These are phyloP conservation scores for Mus caroli DNA, from an alignment of 2,797 vertebrate genomes.

Conservation along the genomic window DNA sequence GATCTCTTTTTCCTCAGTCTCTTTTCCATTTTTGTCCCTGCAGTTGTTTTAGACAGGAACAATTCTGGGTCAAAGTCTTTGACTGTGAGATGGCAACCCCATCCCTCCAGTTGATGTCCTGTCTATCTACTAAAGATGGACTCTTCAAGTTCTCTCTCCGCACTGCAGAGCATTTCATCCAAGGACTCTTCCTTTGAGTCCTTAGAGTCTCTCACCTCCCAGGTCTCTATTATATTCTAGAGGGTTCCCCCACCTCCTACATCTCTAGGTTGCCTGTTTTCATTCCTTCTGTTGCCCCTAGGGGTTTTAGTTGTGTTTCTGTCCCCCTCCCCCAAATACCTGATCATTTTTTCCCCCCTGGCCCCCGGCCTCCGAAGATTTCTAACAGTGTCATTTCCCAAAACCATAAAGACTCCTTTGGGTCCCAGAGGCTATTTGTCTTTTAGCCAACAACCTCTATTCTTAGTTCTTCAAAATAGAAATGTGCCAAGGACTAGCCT, in stretches of 20 bases:
- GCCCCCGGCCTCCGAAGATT: background rate
- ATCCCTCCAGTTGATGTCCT: no score
- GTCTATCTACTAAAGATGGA: no score
- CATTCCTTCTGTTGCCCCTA: background rate
- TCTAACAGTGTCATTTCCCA: constrained; percentile 40
- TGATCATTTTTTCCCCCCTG: background rate
- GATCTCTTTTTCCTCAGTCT: no score
- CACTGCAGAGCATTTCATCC: no score
- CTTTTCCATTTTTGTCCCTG: no score
- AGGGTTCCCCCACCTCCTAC: background rate
- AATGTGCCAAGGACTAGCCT: background rate
- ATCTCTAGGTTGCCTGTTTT: background rate
- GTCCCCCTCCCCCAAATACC: background rate
- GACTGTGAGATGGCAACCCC: no score
- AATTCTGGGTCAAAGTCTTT: no score
- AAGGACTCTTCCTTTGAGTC: no score
- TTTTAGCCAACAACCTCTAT: background rate
- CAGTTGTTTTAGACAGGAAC: no score
- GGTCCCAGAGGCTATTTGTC: background rate
- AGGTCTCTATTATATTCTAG: background rate
- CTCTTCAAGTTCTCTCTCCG: no score
- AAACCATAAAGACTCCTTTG: background rate
- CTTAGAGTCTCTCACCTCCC: background rate
- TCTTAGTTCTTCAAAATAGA: background rate
- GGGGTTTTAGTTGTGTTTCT: background rate